Evolutionary conservation across 2,797 vertebrate species (phyloP).

Genomic region (Hydrolagus colliei): DNA sequence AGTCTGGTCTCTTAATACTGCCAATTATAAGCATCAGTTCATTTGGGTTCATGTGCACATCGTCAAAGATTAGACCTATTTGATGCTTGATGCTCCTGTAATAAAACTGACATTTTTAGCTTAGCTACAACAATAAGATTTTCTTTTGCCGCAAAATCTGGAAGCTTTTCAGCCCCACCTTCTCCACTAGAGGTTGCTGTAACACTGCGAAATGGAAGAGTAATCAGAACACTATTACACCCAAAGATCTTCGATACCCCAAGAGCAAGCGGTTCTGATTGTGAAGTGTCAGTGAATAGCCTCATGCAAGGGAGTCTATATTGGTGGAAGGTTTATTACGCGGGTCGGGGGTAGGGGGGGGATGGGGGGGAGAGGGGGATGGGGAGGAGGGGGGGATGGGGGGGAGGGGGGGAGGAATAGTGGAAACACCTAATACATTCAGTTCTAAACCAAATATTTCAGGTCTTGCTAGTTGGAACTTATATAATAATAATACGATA

Average conservation of each 20-base stretch:
- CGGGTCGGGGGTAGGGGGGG: background rate
- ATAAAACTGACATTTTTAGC: slow-evolving; percentile 19
- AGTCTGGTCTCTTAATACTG: slow-evolving; percentile 50
- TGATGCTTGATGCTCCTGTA: slow-evolving; percentile 13
- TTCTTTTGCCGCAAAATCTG: background rate
- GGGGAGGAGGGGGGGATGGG: background rate
- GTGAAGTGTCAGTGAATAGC: too few species aligned
- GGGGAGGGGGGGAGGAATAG: background rate
- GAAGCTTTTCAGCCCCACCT: background rate
- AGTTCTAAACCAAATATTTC: too few species aligned
- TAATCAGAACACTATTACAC: background rate
- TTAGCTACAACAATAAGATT: background rate
- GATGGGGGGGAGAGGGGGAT: background rate
- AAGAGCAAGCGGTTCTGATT: background rate
- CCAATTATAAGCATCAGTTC: slow-evolving; percentile 50
- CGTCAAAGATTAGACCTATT: slow-evolving; percentile 42
- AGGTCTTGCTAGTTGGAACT: too few species aligned
- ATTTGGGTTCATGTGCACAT: slow-evolving; percentile 53
- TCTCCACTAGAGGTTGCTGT: slow-evolving; percentile 16
- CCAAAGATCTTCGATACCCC: background rate
- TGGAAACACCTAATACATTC: too few species aligned
- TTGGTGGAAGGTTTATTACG: too few species aligned
- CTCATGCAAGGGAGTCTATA: too few species aligned
- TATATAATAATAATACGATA: too few species aligned
- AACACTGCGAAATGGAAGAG: background rate